These are phyloP conservation scores for Temnothorax nylanderi DNA, from an alignment of 1,140 invertebrate genomes.

Conservation along the genomic window DNA sequence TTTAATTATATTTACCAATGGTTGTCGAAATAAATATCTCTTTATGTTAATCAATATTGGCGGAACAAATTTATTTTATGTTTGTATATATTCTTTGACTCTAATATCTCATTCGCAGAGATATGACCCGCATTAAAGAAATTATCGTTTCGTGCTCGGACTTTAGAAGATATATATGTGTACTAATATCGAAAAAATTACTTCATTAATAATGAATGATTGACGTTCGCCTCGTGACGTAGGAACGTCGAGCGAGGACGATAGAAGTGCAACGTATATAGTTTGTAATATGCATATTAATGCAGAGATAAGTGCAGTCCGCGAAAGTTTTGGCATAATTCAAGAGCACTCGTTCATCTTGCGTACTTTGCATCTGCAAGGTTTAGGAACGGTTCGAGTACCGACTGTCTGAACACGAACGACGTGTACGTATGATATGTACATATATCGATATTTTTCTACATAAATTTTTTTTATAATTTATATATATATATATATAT, in stretches of 20 bases:
- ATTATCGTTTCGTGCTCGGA: neutral
- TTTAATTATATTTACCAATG: no score
- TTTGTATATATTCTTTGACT: neutral
- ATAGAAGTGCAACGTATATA: slow-evolving; percentile 15
- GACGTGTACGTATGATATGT: neutral
- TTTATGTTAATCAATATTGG: no score
- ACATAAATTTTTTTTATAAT: neutral
- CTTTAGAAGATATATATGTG: neutral
- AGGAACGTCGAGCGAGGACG: neutral
- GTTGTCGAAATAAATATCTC: no score
- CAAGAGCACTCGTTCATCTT: slow-evolving; percentile 37
- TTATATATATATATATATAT: neutral
- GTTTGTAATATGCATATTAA: slow-evolving; percentile 42
- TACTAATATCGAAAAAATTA: slow-evolving; percentile 17
- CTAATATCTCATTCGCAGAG: neutral
- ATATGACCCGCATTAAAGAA: neutral
- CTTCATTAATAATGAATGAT: slow-evolving; percentile 49
- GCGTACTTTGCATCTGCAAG: slow-evolving; percentile 21
- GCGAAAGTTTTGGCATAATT: slow-evolving; percentile 43
- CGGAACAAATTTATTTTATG: neutral
- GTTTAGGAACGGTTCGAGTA: neutral
- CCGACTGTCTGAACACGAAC: neutral
- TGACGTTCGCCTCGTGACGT: neutral
- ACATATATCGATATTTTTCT: neutral
- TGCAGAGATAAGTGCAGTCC: neutral